These are phyloP conservation scores for Meiosimyza decipiens DNA, from an alignment of 2,888 invertebrate species.

Conservation along the genomic window DNA sequence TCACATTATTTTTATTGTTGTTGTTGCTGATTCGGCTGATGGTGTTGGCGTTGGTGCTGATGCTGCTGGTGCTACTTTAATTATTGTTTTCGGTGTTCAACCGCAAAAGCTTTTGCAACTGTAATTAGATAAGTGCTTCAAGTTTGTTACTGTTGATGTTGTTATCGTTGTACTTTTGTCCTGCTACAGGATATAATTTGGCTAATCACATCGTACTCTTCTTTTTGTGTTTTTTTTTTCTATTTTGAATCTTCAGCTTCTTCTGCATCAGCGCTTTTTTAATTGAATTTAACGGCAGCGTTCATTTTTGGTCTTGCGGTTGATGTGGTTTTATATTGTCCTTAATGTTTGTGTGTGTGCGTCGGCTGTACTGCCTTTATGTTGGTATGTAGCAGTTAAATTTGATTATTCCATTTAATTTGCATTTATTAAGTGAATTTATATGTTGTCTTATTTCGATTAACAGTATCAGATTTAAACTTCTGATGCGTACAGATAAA, in stretches of 20 bases:
- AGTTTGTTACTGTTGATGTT: conserved; percentile 1
- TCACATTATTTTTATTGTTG: conserved; percentile 12
- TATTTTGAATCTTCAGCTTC: background rate
- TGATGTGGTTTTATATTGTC: background rate
- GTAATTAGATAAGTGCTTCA: conserved; percentile 26
- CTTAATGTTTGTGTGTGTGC: too few species aligned
- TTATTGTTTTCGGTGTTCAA: conserved; percentile 28
- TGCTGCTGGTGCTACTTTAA: conserved; percentile 29
- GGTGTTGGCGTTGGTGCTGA: conserved; percentile 29
- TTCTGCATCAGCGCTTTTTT: background rate
- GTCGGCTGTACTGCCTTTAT: too few species aligned
- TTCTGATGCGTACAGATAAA: too few species aligned
- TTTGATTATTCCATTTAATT: too few species aligned
- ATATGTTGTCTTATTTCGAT: too few species aligned
- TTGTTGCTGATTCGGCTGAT: conserved; percentile 6
- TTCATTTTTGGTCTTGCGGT: background rate
- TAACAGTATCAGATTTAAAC: too few species aligned
- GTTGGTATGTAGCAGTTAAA: too few species aligned
- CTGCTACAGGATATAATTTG: conserved; percentile 12
- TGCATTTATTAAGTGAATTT: too few species aligned
- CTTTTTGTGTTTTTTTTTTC: background rate
- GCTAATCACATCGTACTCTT: conserved; percentile 5
- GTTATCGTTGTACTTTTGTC: background rate
- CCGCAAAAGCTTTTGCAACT: conserved; percentile 20
- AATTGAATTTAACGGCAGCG: conserved; percentile 7